Conservation (phyloP, 2,888 invertebrate genomes). For the Allophyes oxyacanthae region DNA sequence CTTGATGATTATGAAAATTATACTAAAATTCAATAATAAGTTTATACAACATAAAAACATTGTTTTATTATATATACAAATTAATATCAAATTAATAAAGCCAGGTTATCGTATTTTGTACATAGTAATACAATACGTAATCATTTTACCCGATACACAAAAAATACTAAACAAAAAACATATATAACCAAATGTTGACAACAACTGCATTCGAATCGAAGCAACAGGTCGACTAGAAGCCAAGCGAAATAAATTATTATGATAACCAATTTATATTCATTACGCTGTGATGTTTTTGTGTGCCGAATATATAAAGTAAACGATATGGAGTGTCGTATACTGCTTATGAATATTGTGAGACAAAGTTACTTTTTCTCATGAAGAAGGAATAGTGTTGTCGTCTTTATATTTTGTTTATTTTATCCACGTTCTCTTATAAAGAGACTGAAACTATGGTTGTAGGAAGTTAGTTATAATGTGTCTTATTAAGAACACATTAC, state of each 20-base stretch:
- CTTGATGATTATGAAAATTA: no score
- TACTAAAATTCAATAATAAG: no score
- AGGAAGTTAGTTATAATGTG: no score
- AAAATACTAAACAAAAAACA: not conserved
- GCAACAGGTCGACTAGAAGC: constrained; percentile 51
- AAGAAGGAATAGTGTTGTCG: constrained; percentile 9
- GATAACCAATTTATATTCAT: constrained; percentile 59
- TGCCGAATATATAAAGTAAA: constrained; percentile 49
- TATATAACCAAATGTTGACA: constrained; percentile 8
- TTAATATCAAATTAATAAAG: no score
- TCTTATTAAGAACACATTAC: no score
- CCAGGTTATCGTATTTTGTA: no score
- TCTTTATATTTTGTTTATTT: constrained; percentile 11
- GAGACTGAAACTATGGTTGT: not conserved
- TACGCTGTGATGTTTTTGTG: constrained; percentile 47
- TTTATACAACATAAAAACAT: no score
- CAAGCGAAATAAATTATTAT: constrained; percentile 55
- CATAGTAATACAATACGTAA: not conserved
- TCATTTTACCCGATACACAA: not conserved
- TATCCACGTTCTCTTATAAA: not conserved
- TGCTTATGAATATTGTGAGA: constrained; percentile 52
- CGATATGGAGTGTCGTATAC: constrained; percentile 36
- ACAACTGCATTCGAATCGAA: constrained; percentile 43
- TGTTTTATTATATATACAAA: no score
- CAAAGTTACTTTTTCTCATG: constrained; percentile 29